These are phyloP conservation scores for Choreutis nemorana DNA, from an alignment of 2,888 invertebrate genomes.

Conservation along the genomic window DNA sequence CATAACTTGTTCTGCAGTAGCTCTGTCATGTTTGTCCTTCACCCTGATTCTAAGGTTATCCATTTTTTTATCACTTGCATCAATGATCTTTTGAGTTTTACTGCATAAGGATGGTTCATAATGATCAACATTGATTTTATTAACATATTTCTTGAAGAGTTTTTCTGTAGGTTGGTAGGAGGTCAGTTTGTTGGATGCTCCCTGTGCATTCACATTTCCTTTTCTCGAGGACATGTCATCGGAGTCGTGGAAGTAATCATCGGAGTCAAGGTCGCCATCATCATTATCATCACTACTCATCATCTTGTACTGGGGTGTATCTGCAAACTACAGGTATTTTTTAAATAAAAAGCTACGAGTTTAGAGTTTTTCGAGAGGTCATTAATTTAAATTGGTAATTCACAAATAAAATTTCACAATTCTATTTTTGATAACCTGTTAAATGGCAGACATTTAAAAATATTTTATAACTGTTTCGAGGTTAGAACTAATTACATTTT, in stretches of 20 bases:
- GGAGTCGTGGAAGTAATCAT: conserved; percentile 49
- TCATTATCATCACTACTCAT: conserved; percentile 24
- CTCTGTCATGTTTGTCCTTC: conserved; percentile 93
- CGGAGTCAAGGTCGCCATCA: conserved; percentile 37
- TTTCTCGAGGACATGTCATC: conserved; percentile 35
- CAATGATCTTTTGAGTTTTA: conserved; percentile 75
- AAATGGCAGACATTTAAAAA: too few relatives aligned
- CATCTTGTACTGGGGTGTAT: conserved; percentile 29
- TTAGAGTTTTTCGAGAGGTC: too few relatives aligned
- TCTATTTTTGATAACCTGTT: too few relatives aligned
- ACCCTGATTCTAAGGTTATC: conserved; percentile 76
- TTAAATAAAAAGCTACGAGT: too few relatives aligned
- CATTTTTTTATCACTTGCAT: conserved; percentile 71
- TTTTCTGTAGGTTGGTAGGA: conserved; percentile 84
- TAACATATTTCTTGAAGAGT: conserved; percentile 76
- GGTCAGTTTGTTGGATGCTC: conserved; percentile 65
- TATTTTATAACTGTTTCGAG: too few relatives aligned
- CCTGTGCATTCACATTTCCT: conserved; percentile 57
- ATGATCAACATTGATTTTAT: conserved; percentile 85
- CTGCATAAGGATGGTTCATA: conserved; percentile 74
- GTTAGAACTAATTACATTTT: too few relatives aligned
- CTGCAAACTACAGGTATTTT: conserved; percentile 42
- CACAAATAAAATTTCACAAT: neutral
- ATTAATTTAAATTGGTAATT: too few relatives aligned
- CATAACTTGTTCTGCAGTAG: conserved; percentile 97